These are phyloP conservation scores for Dusona sp. DNA, from an alignment of 2,888 invertebrate genomes.

Conservation along the genomic window DNA sequence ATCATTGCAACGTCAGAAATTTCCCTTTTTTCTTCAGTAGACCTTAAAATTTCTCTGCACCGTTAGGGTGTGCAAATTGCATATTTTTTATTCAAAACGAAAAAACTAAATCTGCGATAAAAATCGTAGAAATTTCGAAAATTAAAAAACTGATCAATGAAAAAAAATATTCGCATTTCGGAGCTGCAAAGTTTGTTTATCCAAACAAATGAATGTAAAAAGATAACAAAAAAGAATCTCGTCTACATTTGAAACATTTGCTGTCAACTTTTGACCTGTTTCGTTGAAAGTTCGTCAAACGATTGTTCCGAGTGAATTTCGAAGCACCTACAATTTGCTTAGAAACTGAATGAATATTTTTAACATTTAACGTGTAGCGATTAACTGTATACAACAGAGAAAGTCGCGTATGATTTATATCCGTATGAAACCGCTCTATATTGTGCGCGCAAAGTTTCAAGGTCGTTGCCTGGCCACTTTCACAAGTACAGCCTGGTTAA, in stretches of 20 bases:
- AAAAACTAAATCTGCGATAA: too few relatives aligned
- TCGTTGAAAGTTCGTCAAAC: background rate
- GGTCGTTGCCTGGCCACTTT: slow-evolving; percentile 31
- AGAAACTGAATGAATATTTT: background rate
- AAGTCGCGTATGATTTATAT: slow-evolving; percentile 14
- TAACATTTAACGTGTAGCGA: background rate
- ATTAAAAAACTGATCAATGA: background rate
- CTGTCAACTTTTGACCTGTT: background rate
- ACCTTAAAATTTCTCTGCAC: too few relatives aligned
- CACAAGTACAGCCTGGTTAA: background rate
- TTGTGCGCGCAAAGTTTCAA: slow-evolving; percentile 37
- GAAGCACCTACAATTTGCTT: background rate
- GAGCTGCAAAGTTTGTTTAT: too few relatives aligned
- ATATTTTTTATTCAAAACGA: too few relatives aligned
- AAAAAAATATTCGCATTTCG: too few relatives aligned
- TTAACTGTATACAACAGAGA: background rate
- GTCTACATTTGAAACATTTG: background rate
- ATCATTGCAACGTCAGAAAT: background rate
- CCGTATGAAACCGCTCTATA: background rate
- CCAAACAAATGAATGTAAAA: too few relatives aligned
- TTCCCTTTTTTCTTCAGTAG: too few relatives aligned
- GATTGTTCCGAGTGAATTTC: background rate
- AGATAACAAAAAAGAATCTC: background rate
- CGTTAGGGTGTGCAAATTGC: too few relatives aligned
- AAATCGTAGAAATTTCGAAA: background rate